Base-by-base conservation (phyloP, 2,113 vertebrate species). In the Acinonyx jubatus region DNA sequence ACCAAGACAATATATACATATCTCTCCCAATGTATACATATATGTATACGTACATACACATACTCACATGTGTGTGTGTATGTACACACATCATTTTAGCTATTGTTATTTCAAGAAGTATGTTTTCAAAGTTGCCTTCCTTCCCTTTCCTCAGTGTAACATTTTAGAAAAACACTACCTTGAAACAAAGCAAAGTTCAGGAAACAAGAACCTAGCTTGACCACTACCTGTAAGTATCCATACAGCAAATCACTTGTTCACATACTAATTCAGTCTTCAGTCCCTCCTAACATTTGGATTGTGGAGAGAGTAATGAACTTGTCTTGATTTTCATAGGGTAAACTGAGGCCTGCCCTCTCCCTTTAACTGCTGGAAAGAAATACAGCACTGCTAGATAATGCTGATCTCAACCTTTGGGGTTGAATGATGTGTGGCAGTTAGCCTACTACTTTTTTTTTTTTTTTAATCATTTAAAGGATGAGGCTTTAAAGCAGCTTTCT, bases 401-500 rank as follows among this genome's bases (percentile, higher is more conserved):
- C 50, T 69, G 52, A n/a, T 33, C 48, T 74, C 76, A 69, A 29
- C 13, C 21, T 87, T 82, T 57, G 1, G 4, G 33, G 7, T 66
- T 93, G 69, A 85, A 55, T 66, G 4, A 69, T n/a, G 13, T 45
- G 16, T 74, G n/a, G 23, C 63, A 71, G 4, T 87, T 68, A 90
- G 27, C 45, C 45, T 80, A 78, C n/a, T 65, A 55, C 61, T 73
- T 84, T 91, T 95, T 74, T 52, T 57, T 57, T 61, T 61, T 61
- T 61, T 61, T 61, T 9, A 57, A 45, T 88, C 33, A 68, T 89
- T 93, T 93, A 29, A 85, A 80, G 89, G 82, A 97, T 96, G 50
- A 91, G 45, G 87, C 96, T 97, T 98, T 98, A 97, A 91, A 98
- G 95, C 97, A 98, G 85, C 97, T 97, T 80, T 86, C 18, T 92